phyloP scores from a whole-genome alignment of 2,888 invertebrate species.

The Lypha dubia region DNA sequence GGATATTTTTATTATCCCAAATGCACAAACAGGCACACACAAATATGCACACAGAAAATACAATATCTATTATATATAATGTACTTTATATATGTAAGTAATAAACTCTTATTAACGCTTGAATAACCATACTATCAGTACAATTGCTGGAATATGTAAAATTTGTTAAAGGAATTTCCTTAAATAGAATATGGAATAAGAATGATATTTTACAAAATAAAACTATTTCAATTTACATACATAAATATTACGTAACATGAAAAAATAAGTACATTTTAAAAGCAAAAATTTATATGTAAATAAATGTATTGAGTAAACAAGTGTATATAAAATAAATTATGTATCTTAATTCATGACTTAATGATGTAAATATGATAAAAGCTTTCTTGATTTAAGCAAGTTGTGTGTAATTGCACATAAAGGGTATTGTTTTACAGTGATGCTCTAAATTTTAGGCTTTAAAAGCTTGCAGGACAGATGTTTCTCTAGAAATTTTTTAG shows the following conservation, averaged over 20 bases:
- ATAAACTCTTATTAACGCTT: slow-evolving; percentile 35
- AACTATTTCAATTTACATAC: neutral
- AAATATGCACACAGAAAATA: neutral
- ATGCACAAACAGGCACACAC: neutral
- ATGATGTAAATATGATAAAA: too few species aligned
- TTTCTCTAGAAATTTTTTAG: too few species aligned
- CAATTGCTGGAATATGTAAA: slow-evolving; percentile 39
- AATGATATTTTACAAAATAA: slow-evolving; percentile 10
- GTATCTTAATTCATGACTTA: too few species aligned
- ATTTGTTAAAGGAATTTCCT: slow-evolving; percentile 17
- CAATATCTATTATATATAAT: slow-evolving; percentile 6
- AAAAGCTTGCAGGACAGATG: too few species aligned
- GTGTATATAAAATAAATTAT: too few species aligned
- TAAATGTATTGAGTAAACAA: neutral
- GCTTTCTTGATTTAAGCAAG: too few species aligned
- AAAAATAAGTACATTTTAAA: neutral
- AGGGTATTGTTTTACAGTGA: too few species aligned
- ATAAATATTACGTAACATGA: neutral
- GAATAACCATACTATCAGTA: slow-evolving; percentile 25
- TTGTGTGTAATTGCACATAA: too few species aligned
- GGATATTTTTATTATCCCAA: slow-evolving; percentile 31
- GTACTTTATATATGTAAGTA: slow-evolving; percentile 25
- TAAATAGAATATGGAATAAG: slow-evolving; percentile 6
- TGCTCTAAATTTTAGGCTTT: too few species aligned
- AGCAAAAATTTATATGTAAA: neutral